Percentiles rank a stretch among this genome's conserved stretches.
Conservation (phyloP, 2,797 vertebrate genomes). For the Poecilia picta region DNA sequence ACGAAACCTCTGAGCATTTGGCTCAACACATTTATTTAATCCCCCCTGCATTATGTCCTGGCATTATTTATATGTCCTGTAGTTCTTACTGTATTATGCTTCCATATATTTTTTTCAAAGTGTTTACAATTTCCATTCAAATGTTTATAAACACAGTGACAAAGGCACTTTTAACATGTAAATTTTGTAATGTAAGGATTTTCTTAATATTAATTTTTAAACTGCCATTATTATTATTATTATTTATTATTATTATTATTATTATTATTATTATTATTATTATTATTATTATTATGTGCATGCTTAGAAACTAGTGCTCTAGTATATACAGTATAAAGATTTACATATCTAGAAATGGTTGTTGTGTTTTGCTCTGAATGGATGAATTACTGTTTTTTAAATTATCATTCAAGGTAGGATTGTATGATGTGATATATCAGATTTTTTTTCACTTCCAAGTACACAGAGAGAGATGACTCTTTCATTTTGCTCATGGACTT, state of each 20-base stretch:
- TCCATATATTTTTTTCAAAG: background rate
- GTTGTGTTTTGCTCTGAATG: background rate
- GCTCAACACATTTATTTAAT: background rate
- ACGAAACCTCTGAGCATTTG: background rate
- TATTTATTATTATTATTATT: no score
- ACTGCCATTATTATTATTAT: no score
- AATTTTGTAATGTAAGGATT: no score
- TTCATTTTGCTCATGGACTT: constrained; percentile 28
- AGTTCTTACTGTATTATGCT: background rate
- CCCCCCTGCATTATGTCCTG: background rate
- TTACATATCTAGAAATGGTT: no score
- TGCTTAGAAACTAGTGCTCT: no score
- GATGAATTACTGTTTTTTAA: background rate
- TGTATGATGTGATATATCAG: no score
- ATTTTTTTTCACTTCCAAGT: constrained; percentile 11
- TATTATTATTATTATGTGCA: no score
- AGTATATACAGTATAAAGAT: no score
- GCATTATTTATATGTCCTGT: background rate
- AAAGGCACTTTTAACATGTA: background rate
- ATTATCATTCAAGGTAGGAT: background rate
- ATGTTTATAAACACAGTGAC: background rate
- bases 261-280: no score
- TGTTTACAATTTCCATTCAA: background rate
- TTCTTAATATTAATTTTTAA: no score
- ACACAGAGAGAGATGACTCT: constrained; percentile 25